Base-by-base conservation (phyloP, 2,888 invertebrate species). In the Danaus chrysippus region DNA sequence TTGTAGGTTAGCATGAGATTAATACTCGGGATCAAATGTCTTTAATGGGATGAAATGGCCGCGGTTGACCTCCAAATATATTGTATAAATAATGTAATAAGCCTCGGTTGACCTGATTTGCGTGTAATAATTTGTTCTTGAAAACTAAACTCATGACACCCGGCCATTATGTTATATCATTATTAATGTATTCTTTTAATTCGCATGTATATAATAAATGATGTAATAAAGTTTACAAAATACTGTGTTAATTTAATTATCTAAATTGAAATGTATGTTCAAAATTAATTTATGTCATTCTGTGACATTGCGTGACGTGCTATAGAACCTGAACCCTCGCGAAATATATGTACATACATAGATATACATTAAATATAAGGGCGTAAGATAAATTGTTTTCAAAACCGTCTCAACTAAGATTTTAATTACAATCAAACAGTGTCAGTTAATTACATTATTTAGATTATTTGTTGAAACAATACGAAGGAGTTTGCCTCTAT, bases 271-370 rank as follows among this genome's bases (percentile, higher is more conserved):
- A 59, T 12, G 43, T 56, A 56, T 56, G 55, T 56, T 57, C 42
- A 42, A 54, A 59, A 66, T 64, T 66, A 62, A 62, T 59, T 57
- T 54, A 49, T 59, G 61, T 57, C 61, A 43, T 17, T 13, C 53
- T 10, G 53, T 64, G 61, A 62, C 57, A 66, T 63, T 46, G 66
- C 61, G 59, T 66, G 66, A 55, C 55, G 61, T 52, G 23, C 56
- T 53, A 54, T 54, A 64, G 43, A 54, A 59, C 23, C 23, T 56
- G 54, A 56, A 8, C 46, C 15, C 44, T 19, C 62, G 58, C 61
- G 56, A 54, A 58, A 34, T n/a, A n/a, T n/a, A n/a, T n/a, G n/a
- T n/a, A 49, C 15, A 3, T 9, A 49, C 49, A 49, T 49, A 11
- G 11, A 0, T 17, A 49, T 11, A 49, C 17, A 17, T 49, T 49